These are phyloP conservation scores for Eleginops maclovinus DNA, from an alignment of 2,113 vertebrate genomes.

Conservation along the genomic window DNA sequence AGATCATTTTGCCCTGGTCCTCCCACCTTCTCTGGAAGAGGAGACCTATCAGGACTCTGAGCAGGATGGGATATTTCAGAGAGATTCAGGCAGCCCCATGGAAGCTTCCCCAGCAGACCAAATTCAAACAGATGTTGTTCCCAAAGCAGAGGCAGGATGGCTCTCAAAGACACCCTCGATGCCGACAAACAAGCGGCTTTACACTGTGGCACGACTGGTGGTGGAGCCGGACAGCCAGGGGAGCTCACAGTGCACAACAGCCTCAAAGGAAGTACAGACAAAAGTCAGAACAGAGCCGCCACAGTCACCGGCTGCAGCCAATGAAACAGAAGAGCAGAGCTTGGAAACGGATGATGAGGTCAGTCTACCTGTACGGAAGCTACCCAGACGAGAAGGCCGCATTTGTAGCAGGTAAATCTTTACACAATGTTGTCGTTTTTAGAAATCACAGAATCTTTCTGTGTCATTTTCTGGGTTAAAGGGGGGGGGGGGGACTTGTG, in stretches of 20 bases:
- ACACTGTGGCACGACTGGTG: slow-evolving; percentile 83
- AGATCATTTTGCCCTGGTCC: slow-evolving; percentile 12
- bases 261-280: slow-evolving; percentile 43
- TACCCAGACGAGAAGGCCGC: background rate
- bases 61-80: slow-evolving; percentile 38
- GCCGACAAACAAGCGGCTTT: slow-evolving; percentile 48
- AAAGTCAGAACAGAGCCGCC: slow-evolving; percentile 7
- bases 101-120: slow-evolving; percentile 64
- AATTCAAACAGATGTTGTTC: slow-evolving; percentile 16
- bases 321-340: slow-evolving; percentile 37
- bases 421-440: background rate
- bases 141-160: slow-evolving; percentile 4
- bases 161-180: background rate
- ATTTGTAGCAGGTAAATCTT: slow-evolving; percentile 18
- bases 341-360: slow-evolving; percentile 52
- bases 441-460: background rate
- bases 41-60: slow-evolving; percentile 46
- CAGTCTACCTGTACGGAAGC: slow-evolving; percentile 9
- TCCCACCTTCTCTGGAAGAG: slow-evolving; percentile 41
- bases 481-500: too few species aligned
- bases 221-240: slow-evolving; percentile 82
- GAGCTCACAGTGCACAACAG: slow-evolving; percentile 52
- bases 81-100: slow-evolving; percentile 50
- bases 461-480: background rate
- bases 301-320: slow-evolving; percentile 36